Evolutionary conservation across 2,113 vertebrate genomes (phyloP).

Genomic region (Sylvietta virens): DNA sequence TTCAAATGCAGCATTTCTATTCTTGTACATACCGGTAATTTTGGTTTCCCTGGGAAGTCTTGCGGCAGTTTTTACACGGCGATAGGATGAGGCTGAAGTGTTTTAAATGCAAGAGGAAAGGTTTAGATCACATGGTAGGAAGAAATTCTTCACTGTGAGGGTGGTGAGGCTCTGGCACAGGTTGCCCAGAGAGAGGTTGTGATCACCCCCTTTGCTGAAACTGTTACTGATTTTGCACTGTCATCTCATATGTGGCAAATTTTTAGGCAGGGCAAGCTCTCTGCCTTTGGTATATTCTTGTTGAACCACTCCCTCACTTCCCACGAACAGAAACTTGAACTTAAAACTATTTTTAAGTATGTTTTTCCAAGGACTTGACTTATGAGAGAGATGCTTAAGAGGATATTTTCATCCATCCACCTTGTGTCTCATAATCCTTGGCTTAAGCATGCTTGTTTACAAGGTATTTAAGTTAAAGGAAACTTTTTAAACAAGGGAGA

Average conservation of each 20-base stretch:
- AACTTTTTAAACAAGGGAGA: neutral
- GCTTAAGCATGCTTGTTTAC: neutral
- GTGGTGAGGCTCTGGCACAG: neutral
- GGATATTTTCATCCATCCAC: neutral
- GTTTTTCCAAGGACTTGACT: conserved; percentile 4
- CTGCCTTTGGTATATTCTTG: neutral
- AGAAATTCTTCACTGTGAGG: neutral
- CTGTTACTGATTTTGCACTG: neutral
- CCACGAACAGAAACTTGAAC: neutral
- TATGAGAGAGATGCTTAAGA: neutral
- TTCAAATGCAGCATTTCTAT: neutral
- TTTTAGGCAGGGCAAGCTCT: neutral
- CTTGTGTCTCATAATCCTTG: neutral
- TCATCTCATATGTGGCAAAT: neutral
- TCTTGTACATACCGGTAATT: neutral
- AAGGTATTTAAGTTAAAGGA: neutral
- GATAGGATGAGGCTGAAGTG: neutral
- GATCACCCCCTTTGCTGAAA: neutral
- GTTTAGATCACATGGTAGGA: neutral
- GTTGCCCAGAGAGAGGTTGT: neutral
- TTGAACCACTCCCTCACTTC: neutral
- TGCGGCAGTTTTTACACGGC: neutral
- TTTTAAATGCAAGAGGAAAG: neutral
- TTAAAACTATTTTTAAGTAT: neutral
- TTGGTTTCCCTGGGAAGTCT: neutral